phyloP scores from a whole-genome alignment of 1,140 invertebrate genomes.

The Papilio polyxenes region DNA sequence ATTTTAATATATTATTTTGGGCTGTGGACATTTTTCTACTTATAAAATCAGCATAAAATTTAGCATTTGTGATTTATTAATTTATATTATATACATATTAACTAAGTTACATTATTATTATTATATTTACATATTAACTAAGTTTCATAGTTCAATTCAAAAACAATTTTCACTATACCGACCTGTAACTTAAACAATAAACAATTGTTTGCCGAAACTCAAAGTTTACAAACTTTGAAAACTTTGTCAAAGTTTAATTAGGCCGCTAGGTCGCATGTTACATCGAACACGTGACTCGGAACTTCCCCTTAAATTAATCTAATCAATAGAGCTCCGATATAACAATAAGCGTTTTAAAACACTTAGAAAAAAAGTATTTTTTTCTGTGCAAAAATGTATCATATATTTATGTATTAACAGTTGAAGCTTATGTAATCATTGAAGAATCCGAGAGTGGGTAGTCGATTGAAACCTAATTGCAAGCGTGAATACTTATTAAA shows the following conservation, averaged over 20 bases:
- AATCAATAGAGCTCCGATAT: neutral
- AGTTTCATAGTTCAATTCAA: neutral
- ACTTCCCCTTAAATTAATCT: neutral
- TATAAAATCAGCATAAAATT: too few species aligned
- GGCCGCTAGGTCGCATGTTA: neutral
- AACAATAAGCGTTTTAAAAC: neutral
- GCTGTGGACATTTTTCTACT: too few species aligned
- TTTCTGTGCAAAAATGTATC: neutral
- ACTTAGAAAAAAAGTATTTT: neutral
- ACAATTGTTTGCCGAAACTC: neutral
- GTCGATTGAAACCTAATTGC: too few species aligned
- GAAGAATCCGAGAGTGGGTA: too few species aligned
- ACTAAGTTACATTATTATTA: too few species aligned
- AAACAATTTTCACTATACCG: neutral
- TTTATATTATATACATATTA: too few species aligned
- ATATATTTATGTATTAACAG: too few species aligned
- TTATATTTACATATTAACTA: too few species aligned
- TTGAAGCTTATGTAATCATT: too few species aligned
- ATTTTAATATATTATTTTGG: too few species aligned
- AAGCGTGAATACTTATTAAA: too few species aligned
- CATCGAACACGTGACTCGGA: slow-evolving; percentile 2
- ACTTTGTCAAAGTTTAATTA: slow-evolving; percentile 10
- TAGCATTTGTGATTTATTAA: too few species aligned
- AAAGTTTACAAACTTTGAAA: neutral
- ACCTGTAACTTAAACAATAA: neutral